These are phyloP conservation scores for Musca domestica DNA, from an alignment of 1,140 invertebrate species.

Conservation along the genomic window DNA sequence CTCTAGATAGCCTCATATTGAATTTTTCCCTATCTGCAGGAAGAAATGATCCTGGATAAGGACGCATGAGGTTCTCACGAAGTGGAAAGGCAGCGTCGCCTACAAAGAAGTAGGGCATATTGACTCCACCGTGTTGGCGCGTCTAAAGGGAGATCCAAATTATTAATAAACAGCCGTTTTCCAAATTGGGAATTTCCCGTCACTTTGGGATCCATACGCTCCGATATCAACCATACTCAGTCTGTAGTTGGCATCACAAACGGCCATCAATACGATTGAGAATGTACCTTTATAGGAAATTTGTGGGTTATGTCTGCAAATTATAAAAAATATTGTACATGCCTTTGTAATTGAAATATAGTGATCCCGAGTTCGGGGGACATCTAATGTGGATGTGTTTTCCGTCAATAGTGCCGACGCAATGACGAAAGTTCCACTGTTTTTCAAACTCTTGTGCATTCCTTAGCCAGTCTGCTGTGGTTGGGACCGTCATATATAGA, in stretches of 20 bases:
- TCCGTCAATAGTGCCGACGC: background rate
- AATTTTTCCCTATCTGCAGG: no score
- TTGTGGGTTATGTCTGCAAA: no score
- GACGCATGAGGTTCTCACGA: no score
- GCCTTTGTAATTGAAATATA: background rate
- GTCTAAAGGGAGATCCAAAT: no score
- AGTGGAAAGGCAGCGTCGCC: no score
- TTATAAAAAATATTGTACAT: no score
- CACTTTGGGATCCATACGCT: background rate
- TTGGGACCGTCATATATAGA: background rate
- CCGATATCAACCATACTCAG: background rate
- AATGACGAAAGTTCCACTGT: background rate
- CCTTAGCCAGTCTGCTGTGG: background rate
- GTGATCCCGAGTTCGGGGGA: background rate
- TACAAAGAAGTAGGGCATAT: no score
- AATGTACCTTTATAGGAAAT: background rate
- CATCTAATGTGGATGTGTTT: background rate
- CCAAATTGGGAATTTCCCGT: no score
- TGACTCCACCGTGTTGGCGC: no score
- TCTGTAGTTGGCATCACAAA: background rate
- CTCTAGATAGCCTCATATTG: no score
- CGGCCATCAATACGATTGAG: background rate
- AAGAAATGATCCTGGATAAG: no score
- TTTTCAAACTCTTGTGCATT: background rate
- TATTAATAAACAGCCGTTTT: no score